Evolutionary conservation across 2,888 invertebrate genomes (phyloP).

Genomic region (Tiliacea aurago): DNA sequence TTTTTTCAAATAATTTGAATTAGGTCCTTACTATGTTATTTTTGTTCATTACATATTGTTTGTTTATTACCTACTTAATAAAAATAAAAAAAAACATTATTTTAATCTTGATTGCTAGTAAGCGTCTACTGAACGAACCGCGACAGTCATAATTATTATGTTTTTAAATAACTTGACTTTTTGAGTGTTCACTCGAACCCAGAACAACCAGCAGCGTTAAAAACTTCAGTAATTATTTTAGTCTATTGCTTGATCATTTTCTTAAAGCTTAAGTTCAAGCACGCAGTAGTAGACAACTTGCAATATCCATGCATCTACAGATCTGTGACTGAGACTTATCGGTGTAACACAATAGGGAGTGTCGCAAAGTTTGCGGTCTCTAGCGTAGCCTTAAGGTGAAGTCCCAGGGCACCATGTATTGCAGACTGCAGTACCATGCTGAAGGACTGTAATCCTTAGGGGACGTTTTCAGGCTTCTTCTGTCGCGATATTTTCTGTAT

Average conservation of each 20-base stretch:
- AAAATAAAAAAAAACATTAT: too few relatives aligned
- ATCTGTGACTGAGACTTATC: too few relatives aligned
- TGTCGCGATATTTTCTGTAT: not conserved
- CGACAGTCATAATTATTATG: too few relatives aligned
- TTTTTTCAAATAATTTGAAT: too few relatives aligned
- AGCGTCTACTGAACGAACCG: too few relatives aligned
- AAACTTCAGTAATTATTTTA: not conserved
- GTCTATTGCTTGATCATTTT: not conserved
- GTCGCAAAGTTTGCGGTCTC: conserved; percentile 56
- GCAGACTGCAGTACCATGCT: conserved; percentile 49
- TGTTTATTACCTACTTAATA: too few relatives aligned
- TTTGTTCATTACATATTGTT: too few relatives aligned
- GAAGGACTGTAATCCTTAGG: conserved; percentile 34
- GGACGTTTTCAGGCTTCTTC: conserved; percentile 39
- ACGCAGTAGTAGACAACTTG: not conserved
- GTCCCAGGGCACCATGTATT: conserved; percentile 30
- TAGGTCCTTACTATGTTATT: too few relatives aligned
- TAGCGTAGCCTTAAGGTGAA: conserved; percentile 6
- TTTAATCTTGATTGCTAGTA: too few relatives aligned
- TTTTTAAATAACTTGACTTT: not conserved
- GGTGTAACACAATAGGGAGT: conserved; percentile 45
- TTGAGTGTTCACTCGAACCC: not conserved
- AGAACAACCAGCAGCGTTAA: not conserved
- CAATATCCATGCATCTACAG: not conserved
- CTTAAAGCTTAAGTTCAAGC: not conserved